A percentile compares a stretch with the other conserved stretches of the same genome.
Evolutionary conservation across 2,797 vertebrate genomes (phyloP).

Genomic region (Manis crassicaudata): DNA sequence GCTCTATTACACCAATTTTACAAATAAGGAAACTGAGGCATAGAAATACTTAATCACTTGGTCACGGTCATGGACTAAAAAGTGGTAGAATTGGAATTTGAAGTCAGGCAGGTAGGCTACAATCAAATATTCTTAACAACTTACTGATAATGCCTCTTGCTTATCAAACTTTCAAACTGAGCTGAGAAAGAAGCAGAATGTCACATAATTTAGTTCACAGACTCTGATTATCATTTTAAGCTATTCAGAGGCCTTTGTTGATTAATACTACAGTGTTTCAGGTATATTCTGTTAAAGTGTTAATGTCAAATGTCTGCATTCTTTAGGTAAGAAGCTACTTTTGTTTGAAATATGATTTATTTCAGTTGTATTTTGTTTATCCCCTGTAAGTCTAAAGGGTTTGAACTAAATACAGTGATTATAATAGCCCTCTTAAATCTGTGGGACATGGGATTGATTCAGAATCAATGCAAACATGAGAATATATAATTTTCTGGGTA

Average conservation of each 20-base stretch:
- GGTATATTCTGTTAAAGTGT: neutral
- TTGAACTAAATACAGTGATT: constrained; percentile 30
- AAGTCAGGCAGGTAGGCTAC: neutral
- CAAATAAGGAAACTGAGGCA: neutral
- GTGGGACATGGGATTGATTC: neutral
- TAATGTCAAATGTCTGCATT: neutral
- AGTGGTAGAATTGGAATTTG: neutral
- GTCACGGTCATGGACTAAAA: neutral
- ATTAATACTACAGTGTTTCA: neutral
- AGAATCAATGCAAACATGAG: neutral
- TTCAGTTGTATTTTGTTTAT: constrained; percentile 18
- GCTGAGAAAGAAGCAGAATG: constrained; percentile 18
- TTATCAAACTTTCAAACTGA: neutral
- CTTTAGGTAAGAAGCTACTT: neutral
- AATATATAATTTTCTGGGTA: neutral
- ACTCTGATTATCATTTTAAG: neutral
- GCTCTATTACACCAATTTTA: neutral
- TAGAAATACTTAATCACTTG: neutral
- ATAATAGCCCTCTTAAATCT: neutral
- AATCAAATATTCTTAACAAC: neutral
- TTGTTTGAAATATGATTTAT: neutral
- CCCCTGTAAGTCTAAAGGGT: neutral
- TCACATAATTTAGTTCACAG: neutral
- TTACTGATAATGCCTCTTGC: neutral
- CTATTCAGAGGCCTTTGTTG: neutral